Base-by-base conservation (phyloP, 1,140 invertebrate genomes). In the Drosophila nikananu region DNA sequence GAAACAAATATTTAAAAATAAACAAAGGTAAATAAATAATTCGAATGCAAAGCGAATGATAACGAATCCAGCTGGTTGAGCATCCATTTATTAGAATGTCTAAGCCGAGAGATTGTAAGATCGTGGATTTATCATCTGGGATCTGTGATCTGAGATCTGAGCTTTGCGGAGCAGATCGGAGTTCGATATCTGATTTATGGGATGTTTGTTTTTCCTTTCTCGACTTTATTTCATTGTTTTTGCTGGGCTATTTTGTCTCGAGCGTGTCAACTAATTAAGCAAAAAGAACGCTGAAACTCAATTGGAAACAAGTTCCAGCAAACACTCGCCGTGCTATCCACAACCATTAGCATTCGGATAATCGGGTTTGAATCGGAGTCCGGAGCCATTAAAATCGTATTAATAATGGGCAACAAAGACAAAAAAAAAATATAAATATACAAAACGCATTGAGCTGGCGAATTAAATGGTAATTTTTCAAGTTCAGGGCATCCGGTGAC, bases 401-500 rank as follows among this genome's bases (percentile, higher is more conserved):
- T 77, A 58, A 77, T 77, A 77, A 77, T 77, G 54, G 52, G 39
- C 37, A 73, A 15, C 67, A 35, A 51, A 52, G 44, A 49, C 58
- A 60, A 60, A 42, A 73, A 55, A 23, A 23, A 55, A 12, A 48
- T 37, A 73, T n/a, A n/a, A n/a, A n/a, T n/a, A n/a, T n/a, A n/a
- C 35, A 59, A 72, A 73, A 73, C 70, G 30, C 70, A 73, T 60
- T 66, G 72, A 77, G 48, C 54, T 66, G 74, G 74, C 76, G 42
- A 78, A 78, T 78, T 78, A 78, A 83, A 83, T 89, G 67, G 68
- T 27, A 75, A 77, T 89, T 83, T 77, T 68, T 87, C 83, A 87
- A 80, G 83, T 77, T 87, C 82, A 86, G 83, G 70, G 66, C 62
- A 65, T 75, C 78, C 83, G 81, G 62, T 87, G 83, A 87, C 83